Evolutionary conservation across 2,113 vertebrate species (phyloP), one percentile per base, ranked within the genome.

Genomic region (Mobula birostris): DNA sequence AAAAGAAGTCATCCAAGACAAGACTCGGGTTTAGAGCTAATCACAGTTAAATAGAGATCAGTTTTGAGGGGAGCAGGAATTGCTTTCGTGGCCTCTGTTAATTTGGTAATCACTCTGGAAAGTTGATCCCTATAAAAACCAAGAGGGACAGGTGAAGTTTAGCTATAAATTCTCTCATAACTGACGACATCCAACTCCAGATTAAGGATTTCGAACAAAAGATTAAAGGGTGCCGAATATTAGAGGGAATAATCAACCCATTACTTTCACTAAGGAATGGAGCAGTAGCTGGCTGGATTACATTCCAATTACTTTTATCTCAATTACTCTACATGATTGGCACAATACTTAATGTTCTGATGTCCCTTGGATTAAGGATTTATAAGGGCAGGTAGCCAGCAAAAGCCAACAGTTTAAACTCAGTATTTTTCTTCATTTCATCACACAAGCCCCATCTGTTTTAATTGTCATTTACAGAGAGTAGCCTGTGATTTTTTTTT

Each of bases 281-380:
- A 48, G 19, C 68, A 93, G 68, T 36, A 93, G 91, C 70, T 93
- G 70, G 91, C n/a, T 48, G 91, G 91, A 93, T 93, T 93, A 93
- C 21, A 29, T n/a, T 24, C 90, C 66, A 36, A 72, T 32, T 63
- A 72, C 72, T 66, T 93, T 24, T 74, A 56, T 93, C 68, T 66
- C 70, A 7, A 36, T 70, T 74, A 21, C 70, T 74, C 91, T 66
- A 93, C 91, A 93, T 72, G 21, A 93, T 68, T 93, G 91, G 66
- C 72, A 70, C 91, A 48, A 93, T 56, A 17, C 21, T 74, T 93
- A 93, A 93, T 48, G 36, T 72, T 48, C 36, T 48, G 66, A 93
- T 74, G 40, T 40, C 74, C 32, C 21, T 72, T 74, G 70, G 68
- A 93, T 93, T 93, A 93, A 93, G 91, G 70, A 56, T 93, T 93